Evolutionary conservation across 2,888 invertebrate genomes (phyloP), one percentile per base, ranked within the genome.

Genomic region (Dasysyrphus albostriatus): DNA sequence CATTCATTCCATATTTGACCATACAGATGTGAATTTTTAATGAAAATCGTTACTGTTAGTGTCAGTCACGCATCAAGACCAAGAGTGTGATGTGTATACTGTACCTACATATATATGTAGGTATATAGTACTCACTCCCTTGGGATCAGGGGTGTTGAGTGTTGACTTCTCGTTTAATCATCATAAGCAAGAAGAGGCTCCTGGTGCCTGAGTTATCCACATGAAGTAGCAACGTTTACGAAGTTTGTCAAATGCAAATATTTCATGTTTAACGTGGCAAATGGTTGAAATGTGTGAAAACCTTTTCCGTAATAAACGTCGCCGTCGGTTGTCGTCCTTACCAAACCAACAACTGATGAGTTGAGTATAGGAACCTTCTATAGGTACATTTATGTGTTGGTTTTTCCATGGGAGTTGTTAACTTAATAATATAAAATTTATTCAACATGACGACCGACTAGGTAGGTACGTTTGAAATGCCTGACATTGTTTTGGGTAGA

Each of bases 171-270:
- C 67, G 39, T 69, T 54, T 42, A 69, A 54, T 69, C 51, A 69
- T 54, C 37, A 42, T 54, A 54, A 69, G 69, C 65, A 69, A 42
- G 39, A 69, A 42, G 39, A 39, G 24, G 10, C 51, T n/a, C n/a
- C n/a, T 39, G 29, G 3, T 69, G 54, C 14, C 42, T 19, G 39
- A 19, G 37, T 59, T 83, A 78, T 82, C 58, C 75, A 59, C 51
- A 69, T 78, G 67, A 63, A 63, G 51, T 58, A 63, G 69, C 51
- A 69, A 69, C 54, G 54, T 69, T 67, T 67, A 54, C 39, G 24
- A 69, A 69, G 69, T 54, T 69, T 82, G 74, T 85, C 82, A 81
- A 73, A 81, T 74, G 58, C 81, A 81, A 85, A 85, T 81, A 81
- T 73, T 82, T 85, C 69, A 76, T 78, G 77, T 63, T 72, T 67